These are phyloP conservation scores for Aquatica leii DNA, from an alignment of 2,888 invertebrate genomes.

Conservation along the genomic window DNA sequence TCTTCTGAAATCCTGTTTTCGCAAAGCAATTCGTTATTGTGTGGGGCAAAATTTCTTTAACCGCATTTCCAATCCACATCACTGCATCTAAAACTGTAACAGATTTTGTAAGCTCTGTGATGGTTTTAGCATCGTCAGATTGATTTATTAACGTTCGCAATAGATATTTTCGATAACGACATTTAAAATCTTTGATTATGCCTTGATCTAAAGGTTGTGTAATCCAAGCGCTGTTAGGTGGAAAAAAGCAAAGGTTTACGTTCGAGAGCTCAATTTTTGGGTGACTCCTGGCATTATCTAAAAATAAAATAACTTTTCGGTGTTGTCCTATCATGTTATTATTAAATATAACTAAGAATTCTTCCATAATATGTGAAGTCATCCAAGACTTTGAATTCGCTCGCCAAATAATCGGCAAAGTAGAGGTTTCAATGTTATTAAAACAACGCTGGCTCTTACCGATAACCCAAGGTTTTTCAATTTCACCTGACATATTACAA, in stretches of 20 bases:
- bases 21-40: too few species aligned
- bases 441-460: background rate
- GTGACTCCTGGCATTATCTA: conserved; percentile 1
- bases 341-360: background rate
- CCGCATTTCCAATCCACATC: too few species aligned
- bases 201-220: conserved; percentile 8
- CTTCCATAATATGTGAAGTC: background rate
- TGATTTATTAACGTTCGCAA: too few species aligned
- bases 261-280: background rate
- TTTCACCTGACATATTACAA: background rate
- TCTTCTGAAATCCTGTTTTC: too few species aligned
- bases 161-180: background rate
- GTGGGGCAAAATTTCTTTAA: too few species aligned
- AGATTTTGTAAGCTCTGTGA: too few species aligned
- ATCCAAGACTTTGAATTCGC: background rate
- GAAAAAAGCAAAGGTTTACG: background rate
- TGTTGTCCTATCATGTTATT: background rate
- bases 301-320: background rate
- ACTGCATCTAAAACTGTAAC: too few species aligned
- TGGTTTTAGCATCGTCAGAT: too few species aligned
- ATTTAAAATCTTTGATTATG: background rate
- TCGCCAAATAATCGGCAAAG: background rate
- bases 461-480: background rate
- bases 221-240: background rate
- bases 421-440: background rate